These are phyloP conservation scores for Orchestes rusci DNA, from an alignment of 2,888 invertebrate genomes.

Conservation along the genomic window DNA sequence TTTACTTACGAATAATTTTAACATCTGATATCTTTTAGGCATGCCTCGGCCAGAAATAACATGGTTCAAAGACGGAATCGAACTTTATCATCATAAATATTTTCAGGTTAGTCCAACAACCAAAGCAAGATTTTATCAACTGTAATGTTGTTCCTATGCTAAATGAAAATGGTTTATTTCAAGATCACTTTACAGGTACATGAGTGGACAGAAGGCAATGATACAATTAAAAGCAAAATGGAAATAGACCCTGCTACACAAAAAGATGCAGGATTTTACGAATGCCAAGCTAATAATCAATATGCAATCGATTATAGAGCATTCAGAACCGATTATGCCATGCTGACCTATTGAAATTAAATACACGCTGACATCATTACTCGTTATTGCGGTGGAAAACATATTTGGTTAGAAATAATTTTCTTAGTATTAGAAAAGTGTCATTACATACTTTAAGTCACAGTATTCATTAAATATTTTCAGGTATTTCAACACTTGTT, in stretches of 20 bases:
- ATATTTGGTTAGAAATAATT: too few species aligned
- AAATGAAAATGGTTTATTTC: neutral
- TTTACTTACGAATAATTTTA: neutral
- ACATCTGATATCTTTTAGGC: constrained; percentile 37
- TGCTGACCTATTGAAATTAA: constrained; percentile 49
- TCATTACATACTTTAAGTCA: too few species aligned
- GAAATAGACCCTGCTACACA: constrained; percentile 68
- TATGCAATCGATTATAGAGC: constrained; percentile 61
- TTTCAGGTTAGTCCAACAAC: constrained; percentile 52
- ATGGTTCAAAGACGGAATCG: constrained; percentile 72
- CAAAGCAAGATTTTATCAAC: neutral
- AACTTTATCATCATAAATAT: constrained; percentile 63
- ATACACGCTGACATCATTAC: constrained; percentile 15
- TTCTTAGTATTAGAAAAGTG: too few species aligned
- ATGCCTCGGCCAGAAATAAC: constrained; percentile 66
- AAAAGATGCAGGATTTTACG: constrained; percentile 64
- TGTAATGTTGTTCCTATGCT: neutral
- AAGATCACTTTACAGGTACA: constrained; percentile 46
- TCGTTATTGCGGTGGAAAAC: too few species aligned
- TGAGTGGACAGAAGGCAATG: constrained; percentile 59
- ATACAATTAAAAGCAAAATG: constrained; percentile 64
- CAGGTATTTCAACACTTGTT: too few species aligned
- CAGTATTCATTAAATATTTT: too few species aligned
- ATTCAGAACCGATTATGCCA: constrained; percentile 58
- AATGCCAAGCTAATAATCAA: constrained; percentile 66